phyloP scores from a whole-genome alignment of 2,888 invertebrate genomes.

The Tipula lateralis region DNA sequence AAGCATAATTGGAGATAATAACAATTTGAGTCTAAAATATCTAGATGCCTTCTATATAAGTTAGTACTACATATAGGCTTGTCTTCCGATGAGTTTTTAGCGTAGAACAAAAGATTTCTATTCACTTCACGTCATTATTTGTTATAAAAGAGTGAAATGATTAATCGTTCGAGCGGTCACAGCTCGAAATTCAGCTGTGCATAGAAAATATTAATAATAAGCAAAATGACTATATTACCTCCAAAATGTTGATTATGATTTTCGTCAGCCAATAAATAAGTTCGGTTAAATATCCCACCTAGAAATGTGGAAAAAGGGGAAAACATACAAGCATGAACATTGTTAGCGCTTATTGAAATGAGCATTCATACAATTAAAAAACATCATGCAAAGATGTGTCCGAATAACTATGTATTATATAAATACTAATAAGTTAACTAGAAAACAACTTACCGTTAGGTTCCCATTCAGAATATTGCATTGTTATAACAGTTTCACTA shows the following conservation, averaged over 20 bases:
- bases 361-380: slow-evolving; percentile 25
- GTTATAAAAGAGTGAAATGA: too few species aligned
- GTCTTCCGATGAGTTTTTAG: too few species aligned
- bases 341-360: not conserved
- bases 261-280: slow-evolving; percentile 68
- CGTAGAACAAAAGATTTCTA: too few species aligned
- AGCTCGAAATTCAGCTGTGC: not conserved
- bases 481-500: slow-evolving; percentile 34
- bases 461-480: slow-evolving; percentile 33
- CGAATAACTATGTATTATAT: not conserved
- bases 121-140: too few species aligned
- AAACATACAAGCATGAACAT: slow-evolving; percentile 34
- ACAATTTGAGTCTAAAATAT: too few species aligned
- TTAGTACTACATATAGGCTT: too few species aligned
- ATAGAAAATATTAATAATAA: not conserved
- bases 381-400: slow-evolving; percentile 27
- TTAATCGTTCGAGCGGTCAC: not conserved
- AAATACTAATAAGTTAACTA: not conserved
- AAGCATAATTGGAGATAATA: too few species aligned
- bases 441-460: slow-evolving; percentile 34
- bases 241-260: slow-evolving; percentile 50
- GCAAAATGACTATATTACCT: slow-evolving; percentile 32
- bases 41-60: too few species aligned
- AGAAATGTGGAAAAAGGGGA: slow-evolving; percentile 46
- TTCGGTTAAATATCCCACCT: slow-evolving; percentile 70